Base-by-base conservation (phyloP, 2,113 vertebrate species). In the Collichthys lucidus region DNA sequence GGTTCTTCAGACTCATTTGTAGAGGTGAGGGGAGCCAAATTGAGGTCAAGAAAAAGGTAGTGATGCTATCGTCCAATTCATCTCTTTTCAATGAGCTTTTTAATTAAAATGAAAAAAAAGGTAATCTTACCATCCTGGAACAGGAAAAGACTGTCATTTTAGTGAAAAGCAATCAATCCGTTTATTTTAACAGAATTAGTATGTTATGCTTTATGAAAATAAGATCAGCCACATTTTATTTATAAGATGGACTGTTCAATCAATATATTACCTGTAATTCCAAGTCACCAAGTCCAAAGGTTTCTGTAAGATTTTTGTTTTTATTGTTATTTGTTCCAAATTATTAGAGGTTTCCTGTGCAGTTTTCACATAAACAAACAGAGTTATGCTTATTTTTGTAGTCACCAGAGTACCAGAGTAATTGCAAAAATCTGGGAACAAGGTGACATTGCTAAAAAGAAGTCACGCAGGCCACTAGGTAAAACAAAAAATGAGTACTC, bases 91-190 rank as follows among this genome's bases (percentile, higher is more conserved):
- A 86, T 85, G 62, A 85, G 87, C 74, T 82, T 91, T 91, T 87
- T 91, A 92, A 91, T 92, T 88, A 91, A 88, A 91, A 88, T 90
- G 67, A 50, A 84, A 80, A 70, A 70, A 74, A 83, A 86, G 81
- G 73, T 56, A 82, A 62, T 56, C 84, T 50, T 62, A 69, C 63
- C 55, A 47, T 40, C 44, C 82, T 67, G 20, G 72, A 85, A 87
- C 56, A 72, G 76, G 66, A 53, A 77, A 66, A 24, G 55, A 31
- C 67, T 26, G 60, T 31, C 40, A 80, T n/a, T 81, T 73, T 20
- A 74, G 29, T 26, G 1, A 52, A 59, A 83, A 46, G 46, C 64
- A 81, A 86, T 82, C 59, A 49, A 77, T n/a, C 35, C 61, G 87
- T 90, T 84, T 82, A 76, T 77, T 80, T 75, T 40, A 47, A 68